phyloP scores from a whole-genome alignment of 2,797 vertebrate genomes.

The Sylvilagus floridanus region DNA sequence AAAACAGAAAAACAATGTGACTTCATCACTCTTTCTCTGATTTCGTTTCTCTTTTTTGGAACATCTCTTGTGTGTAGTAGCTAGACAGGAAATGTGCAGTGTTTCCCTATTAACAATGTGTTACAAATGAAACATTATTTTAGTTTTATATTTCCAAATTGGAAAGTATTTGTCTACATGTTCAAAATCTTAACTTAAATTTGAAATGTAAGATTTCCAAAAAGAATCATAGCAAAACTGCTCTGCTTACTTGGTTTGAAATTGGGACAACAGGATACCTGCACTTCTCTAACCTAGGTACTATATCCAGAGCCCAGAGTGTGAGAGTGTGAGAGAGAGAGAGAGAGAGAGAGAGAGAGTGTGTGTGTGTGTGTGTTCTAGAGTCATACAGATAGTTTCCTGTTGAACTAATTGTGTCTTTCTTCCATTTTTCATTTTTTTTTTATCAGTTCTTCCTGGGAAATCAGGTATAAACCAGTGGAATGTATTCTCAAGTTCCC shows the following conservation, averaged over 20 bases:
- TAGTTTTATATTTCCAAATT: background rate
- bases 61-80: conserved; percentile 59
- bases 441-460: conserved; percentile 99
- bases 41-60: conserved; percentile 62
- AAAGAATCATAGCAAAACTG: background rate
- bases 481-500: conserved; percentile 87
- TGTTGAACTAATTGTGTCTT: conserved; percentile 92
- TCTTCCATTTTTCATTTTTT: conserved; percentile 92
- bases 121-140: background rate
- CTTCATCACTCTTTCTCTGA: conserved; percentile 39
- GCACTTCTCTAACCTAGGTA: conserved; percentile 78
- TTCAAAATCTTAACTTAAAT: conserved; percentile 39
- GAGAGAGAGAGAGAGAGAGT: background rate
- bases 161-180: background rate
- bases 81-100: conserved; percentile 28
- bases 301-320: conserved; percentile 66
- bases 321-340: background rate
- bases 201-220: conserved; percentile 54
- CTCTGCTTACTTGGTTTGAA: conserved; percentile 11
- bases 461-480: conserved; percentile 98
- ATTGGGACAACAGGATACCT: conserved; percentile 68
- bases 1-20: conserved; percentile 63
- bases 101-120: background rate
- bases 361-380: conserved; percentile 84
- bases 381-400: conserved; percentile 85